These are phyloP conservation scores for Meiosimyza platycephala DNA, from an alignment of 2,888 invertebrate genomes.

Conservation along the genomic window DNA sequence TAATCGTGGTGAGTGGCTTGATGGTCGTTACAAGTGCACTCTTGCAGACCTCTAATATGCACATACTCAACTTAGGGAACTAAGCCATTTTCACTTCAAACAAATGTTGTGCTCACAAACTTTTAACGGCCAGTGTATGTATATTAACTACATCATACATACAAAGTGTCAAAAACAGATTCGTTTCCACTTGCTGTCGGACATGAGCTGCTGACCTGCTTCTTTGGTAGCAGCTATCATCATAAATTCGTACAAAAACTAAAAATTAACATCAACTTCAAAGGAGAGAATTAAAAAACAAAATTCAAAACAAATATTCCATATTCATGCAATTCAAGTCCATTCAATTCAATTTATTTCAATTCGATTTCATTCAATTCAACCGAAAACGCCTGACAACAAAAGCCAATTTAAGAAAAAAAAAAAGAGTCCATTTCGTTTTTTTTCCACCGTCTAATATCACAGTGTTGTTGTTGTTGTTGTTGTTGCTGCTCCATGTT, in stretches of 20 bases:
- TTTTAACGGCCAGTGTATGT: too few species aligned
- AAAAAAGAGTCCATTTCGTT: not conserved
- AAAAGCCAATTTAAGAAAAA: conserved; percentile 23
- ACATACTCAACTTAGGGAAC: too few species aligned
- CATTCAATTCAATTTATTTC: conserved; percentile 14
- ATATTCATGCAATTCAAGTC: conserved; percentile 17
- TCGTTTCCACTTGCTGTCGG: too few species aligned
- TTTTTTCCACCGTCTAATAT: not conserved
- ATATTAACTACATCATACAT: too few species aligned
- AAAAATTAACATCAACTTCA: conserved; percentile 33
- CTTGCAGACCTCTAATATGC: too few species aligned
- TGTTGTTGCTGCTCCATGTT: not conserved
- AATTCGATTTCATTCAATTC: conserved; percentile 26
- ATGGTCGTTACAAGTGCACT: too few species aligned
- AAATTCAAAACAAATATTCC: conserved; percentile 11
- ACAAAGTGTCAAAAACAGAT: too few species aligned
- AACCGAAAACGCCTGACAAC: conserved; percentile 19
- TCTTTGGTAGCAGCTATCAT: not conserved
- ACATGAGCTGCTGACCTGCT: conserved; percentile 1
- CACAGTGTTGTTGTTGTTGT: not conserved
- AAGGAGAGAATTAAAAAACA: conserved; percentile 23
- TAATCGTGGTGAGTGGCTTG: too few species aligned
- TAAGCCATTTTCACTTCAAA: too few species aligned
- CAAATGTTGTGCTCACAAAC: too few species aligned
- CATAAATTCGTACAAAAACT: conserved; percentile 21